A percentile compares a stretch with the other conserved stretches of the same genome.
These are phyloP conservation scores for Polydrusus pterygomalis DNA, from an alignment of 2,888 invertebrate genomes.

Conservation along the genomic window DNA sequence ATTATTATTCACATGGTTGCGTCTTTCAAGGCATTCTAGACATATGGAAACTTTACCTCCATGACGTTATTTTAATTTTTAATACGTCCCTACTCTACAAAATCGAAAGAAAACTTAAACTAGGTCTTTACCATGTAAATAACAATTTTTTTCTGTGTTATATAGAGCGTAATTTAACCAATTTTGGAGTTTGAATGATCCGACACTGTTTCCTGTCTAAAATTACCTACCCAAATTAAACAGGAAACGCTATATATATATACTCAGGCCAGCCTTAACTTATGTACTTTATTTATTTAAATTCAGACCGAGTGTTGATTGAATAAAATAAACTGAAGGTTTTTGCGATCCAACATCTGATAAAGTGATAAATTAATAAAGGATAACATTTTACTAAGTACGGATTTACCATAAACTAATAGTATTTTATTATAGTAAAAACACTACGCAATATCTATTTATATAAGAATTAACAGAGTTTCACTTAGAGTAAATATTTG, in stretches of 20 bases:
- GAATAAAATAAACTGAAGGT: conserved; percentile 12
- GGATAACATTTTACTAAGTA: not conserved
- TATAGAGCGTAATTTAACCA: too few relatives aligned
- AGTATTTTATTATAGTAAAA: conserved; percentile 18
- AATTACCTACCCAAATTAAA: conserved; percentile 20
- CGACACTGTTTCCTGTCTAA: conserved; percentile 6
- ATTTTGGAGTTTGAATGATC: not conserved
- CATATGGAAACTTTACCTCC: too few relatives aligned
- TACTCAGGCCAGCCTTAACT: not conserved
- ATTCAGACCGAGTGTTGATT: conserved; percentile 1
- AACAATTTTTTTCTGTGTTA: too few relatives aligned
- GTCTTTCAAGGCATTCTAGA: too few relatives aligned
- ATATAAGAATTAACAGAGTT: conserved; percentile 8
- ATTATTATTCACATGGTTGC: too few relatives aligned
- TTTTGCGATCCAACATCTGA: not conserved
- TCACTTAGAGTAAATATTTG: conserved; percentile 14
- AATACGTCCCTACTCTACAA: too few relatives aligned
- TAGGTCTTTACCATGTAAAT: too few relatives aligned
- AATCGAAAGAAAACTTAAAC: too few relatives aligned
- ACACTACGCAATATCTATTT: conserved; percentile 9
- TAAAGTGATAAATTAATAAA: conserved; percentile 5
- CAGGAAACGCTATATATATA: conserved; percentile 23
- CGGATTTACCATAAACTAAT: not conserved
- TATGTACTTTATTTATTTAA: conserved; percentile 6
- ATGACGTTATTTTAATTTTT: too few relatives aligned